A percentile compares a stretch with the other conserved stretches of the same genome.
Conservation (phyloP, 2,113 vertebrate species). For the Poeciliopsis prolifica region DNA sequence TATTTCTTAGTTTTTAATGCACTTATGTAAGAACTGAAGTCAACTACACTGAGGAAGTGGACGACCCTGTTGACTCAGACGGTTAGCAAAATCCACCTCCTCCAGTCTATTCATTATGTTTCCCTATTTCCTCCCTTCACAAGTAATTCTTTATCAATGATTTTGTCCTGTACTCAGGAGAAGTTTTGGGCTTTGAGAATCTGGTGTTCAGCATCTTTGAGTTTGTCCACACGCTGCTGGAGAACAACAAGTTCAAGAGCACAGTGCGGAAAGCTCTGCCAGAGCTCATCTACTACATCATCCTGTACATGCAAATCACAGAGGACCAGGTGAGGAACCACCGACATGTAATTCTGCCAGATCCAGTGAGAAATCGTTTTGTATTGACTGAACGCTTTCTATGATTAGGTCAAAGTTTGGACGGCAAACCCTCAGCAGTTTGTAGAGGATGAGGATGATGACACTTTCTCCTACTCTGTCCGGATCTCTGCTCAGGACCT, state of each 20-base stretch:
- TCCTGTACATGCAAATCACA: slow-evolving; percentile 99
- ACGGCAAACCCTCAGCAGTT: slow-evolving; percentile 97
- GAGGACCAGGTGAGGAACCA: slow-evolving; percentile 85
- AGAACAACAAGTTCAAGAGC: slow-evolving; percentile 97
- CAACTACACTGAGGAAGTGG: slow-evolving; percentile 97
- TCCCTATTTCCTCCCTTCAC: rapidly evolving
- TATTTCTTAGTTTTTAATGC: slow-evolving; percentile 78
- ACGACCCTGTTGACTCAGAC: slow-evolving; percentile 96
- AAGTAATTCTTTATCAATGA: too few relatives aligned
- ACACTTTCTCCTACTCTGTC: slow-evolving; percentile 98
- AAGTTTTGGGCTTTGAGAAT: slow-evolving; percentile 98
- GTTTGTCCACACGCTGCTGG: slow-evolving; percentile 96
- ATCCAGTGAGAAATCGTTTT: not conserved
- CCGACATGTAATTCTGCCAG: not conserved
- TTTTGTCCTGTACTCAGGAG: slow-evolving; percentile 78
- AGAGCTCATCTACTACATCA: slow-evolving; percentile 96
- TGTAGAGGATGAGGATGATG: slow-evolving; percentile 98
- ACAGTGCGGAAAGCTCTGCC: slow-evolving; percentile 97
- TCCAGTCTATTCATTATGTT: not conserved
- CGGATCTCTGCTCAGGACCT: slow-evolving; percentile 97
- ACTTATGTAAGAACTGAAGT: slow-evolving; percentile 99
- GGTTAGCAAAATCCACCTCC: slow-evolving; percentile 76
- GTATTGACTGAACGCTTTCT: not conserved
- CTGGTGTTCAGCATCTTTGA: slow-evolving; percentile 99
- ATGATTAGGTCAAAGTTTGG: slow-evolving; percentile 93